phyloP scores from a whole-genome alignment of 2,113 vertebrate genomes.

The Columba janthina region DNA sequence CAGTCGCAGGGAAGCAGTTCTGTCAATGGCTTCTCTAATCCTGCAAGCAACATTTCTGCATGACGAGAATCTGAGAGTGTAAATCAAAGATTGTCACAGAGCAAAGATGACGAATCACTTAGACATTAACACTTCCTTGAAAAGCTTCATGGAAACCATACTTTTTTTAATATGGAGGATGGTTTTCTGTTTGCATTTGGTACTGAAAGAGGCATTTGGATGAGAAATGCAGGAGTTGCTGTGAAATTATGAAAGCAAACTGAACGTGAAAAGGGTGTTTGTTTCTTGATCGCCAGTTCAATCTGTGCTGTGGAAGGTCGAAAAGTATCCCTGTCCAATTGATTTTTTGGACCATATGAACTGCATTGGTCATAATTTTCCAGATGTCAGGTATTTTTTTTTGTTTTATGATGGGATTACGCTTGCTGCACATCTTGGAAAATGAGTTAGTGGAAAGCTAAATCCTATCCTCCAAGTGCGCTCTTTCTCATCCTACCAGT shows the following conservation, averaged over 20 bases:
- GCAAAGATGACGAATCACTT: neutral
- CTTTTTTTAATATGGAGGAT: neutral
- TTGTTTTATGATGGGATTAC: slow-evolving; percentile 10
- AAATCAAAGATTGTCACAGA: neutral
- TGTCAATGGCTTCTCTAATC: neutral
- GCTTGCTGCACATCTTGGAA: neutral
- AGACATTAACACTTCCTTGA: neutral
- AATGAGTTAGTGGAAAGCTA: neutral
- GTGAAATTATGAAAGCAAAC: neutral
- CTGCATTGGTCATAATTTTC: neutral
- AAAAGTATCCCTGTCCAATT: neutral
- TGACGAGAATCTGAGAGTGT: neutral
- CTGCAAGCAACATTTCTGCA: neutral
- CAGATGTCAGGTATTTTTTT: neutral
- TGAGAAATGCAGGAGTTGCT: neutral
- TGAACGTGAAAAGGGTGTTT: neutral
- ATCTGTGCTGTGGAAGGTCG: rapidly evolving
- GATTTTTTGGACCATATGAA: neutral
- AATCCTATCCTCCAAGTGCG: neutral
- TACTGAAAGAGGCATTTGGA: neutral
- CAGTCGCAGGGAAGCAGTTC: neutral
- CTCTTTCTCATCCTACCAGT: neutral
- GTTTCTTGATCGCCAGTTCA: neutral
- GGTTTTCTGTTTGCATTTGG: neutral
- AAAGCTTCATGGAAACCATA: neutral